These are phyloP conservation scores for Ameiurus melas DNA, from an alignment of 2,113 vertebrate species.

Conservation along the genomic window DNA sequence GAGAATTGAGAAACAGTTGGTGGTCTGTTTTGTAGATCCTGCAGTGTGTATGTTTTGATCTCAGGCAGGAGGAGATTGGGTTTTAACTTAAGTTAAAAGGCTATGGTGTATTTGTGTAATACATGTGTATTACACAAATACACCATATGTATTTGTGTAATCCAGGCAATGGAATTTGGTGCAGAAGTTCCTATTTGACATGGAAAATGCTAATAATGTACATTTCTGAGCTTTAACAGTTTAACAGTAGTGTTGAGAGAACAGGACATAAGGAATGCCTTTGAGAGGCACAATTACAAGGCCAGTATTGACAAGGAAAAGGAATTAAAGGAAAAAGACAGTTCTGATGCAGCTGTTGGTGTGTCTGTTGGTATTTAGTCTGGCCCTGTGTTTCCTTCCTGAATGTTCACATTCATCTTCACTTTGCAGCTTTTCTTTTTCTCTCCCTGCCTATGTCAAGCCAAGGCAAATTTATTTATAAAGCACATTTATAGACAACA, in stretches of 20 bases:
- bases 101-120: constrained; percentile 59
- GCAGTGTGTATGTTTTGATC: constrained; percentile 46
- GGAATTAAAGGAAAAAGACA: constrained; percentile 60
- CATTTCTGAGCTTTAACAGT: constrained; percentile 36
- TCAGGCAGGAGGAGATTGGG: constrained; percentile 29
- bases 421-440: constrained; percentile 21
- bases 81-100: constrained; percentile 57
- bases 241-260: constrained; percentile 49
- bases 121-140: too few species aligned
- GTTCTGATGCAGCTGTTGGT: constrained; percentile 64
- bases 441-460: not conserved
- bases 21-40: constrained; percentile 51
- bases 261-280: constrained; percentile 52
- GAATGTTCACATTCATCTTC: constrained; percentile 35
- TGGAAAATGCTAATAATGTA: not conserved
- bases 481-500: too few species aligned
- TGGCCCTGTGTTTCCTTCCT: constrained; percentile 43
- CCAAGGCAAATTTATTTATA: too few species aligned
- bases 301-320: constrained; percentile 50
- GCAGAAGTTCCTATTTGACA: constrained; percentile 11
- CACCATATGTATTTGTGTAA: constrained; percentile 64
- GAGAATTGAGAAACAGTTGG: constrained; percentile 53
- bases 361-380: constrained; percentile 41
- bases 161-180: not conserved
- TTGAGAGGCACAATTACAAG: constrained; percentile 54